Evolutionary conservation across 2,113 vertebrate genomes (phyloP).

Genomic region (Sterna hirundo): DNA sequence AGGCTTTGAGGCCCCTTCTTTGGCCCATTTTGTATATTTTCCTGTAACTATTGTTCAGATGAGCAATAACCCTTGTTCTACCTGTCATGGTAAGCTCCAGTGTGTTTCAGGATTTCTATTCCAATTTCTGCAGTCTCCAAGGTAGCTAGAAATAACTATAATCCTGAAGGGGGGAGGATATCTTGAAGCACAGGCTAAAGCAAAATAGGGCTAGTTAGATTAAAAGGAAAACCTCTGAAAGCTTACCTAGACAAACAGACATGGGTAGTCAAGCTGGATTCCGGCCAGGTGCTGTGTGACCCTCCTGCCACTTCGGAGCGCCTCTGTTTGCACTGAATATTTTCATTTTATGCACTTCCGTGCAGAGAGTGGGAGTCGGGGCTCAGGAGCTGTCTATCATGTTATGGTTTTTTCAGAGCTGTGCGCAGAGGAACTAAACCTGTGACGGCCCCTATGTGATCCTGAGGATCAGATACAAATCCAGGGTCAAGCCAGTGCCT

Average conservation of each 20-base stretch:
- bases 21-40: not conserved
- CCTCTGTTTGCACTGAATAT: not conserved
- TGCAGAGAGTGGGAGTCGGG: not conserved
- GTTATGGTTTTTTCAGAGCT: not conserved
- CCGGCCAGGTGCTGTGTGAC: not conserved
- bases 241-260: fast-evolving
- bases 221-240: not conserved
- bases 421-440: not conserved
- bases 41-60: not conserved
- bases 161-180: not conserved
- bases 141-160: not conserved
- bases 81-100: not conserved
- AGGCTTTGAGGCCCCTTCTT: not conserved
- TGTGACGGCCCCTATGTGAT: not conserved
- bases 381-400: not conserved
- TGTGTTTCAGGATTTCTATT: not conserved
- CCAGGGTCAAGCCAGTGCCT: not conserved
- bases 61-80: not conserved
- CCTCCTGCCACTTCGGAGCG: not conserved
- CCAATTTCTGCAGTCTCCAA: not conserved
- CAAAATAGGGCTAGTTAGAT: not conserved
- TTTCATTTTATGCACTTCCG: not conserved
- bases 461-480: not conserved
- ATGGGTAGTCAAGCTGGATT: not conserved
- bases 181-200: not conserved